Evolutionary conservation across 2,797 vertebrate species (phyloP), one percentile per base, ranked within the genome.

Genomic region (Chloroceryle amazona): DNA sequence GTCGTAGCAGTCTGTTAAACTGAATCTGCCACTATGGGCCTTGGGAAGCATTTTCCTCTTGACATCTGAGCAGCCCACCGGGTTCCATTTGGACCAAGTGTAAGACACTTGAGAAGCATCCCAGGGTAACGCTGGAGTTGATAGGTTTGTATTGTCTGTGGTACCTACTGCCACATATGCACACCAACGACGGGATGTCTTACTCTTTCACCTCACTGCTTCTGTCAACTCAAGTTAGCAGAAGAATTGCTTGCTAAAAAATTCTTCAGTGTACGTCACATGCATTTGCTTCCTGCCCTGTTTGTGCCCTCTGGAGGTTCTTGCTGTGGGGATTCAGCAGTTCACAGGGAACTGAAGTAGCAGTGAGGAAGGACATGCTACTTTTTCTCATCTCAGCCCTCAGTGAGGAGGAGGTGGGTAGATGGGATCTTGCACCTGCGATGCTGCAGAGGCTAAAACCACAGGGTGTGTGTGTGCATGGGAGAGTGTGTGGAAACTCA

Each of bases 291-390:
- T 72, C 26, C 29, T 57, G 33, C 17, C 25, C 29, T 54, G 20
- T 74, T 57, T 9, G 4, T 74, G 47, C 5, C 18, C 25, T 60
- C 33, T 66, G 86, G 35, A 47, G 51, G 5, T 44, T 68, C 44
- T 52, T 78, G 47, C 63, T n/a, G 14, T 12, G 26, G 29, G 41
- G n/a, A 57, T 93, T 65, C 25, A 29, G 41, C 54, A 72, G 22
- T 44, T 88, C 10, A 1, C 3, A 26, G 21, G 61, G 19, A 81
- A 4, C 52, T n/a, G 33, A 52, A 52, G 33, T 33, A 73, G 41
- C 37, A 66, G 60, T 0, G 1, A 67, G 79, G 39, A 55, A n/a
- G n/a, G n/a, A n/a, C 5, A 4, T 1, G 1, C 28, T 39, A 39
- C 13, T 13, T 22, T 39, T 71, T 19, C 25, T 68, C 28, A 42